Base-by-base conservation (phyloP, 2,888 invertebrate species). In the Ormyrus pomaceus region DNA sequence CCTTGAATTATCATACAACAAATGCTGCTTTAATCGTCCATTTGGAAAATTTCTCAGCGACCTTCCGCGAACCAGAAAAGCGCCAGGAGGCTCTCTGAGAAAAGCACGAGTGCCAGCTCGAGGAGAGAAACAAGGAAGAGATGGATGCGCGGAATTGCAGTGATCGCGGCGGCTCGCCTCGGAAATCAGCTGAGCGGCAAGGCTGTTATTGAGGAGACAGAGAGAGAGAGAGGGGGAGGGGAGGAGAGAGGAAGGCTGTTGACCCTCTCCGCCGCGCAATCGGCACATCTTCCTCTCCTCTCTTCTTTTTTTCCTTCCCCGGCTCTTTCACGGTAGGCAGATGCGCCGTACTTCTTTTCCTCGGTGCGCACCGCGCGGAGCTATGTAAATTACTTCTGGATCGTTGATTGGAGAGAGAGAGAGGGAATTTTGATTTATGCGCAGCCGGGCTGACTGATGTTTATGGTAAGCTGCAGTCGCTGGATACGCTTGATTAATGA, bases 211-310 rank as follows among this genome's bases (percentile, higher is more conserved):
- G 76, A 58, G 34, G 61, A 64, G 58, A 55, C 48, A 77, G 53
- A 51, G 53, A 61, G 45, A 56, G 48, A 53, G 59, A 11, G 46
- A 34, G 45, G 34, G 19, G 66, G 70, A 46, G 61, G 51, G 51
- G 51, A 19, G 56, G 72, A 69, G 70, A 59, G 56, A 70, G 48
- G 61, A 82, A 84, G 86, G 84, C 84, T 84, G 82, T 87, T 85
- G 85, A 84, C 83, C 84, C 70, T 55, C 69, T 64, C 58, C 73
- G 58, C 62, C 68, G 69, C 77, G 76, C 83, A 80, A 82, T 80
- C 77, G 81, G 72, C 72, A 79, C 76, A 58, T 80, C 64, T 69
- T 50, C 45, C 66, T 56, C 64, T 65, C 51, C 13, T 46, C 51
- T 34, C 65, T 19, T 10, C 34, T 13, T 53, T 72, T 48, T 34